Percentiles rank a stretch among this genome's conserved stretches.
Conservation (phyloP, 1,140 invertebrate species). For the Rhagoletis zephyria region DNA sequence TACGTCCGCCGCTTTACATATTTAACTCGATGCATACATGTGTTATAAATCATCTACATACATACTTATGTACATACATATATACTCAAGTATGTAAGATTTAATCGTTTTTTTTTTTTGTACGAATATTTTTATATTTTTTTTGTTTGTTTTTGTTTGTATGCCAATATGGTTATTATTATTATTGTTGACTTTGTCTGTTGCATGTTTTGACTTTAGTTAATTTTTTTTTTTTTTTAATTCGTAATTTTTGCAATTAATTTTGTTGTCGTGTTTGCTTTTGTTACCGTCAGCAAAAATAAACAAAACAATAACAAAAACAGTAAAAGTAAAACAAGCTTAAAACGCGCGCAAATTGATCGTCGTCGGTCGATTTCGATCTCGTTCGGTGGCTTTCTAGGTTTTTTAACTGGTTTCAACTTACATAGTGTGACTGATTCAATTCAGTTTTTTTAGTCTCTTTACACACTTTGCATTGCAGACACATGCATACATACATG, state of each 20-base stretch:
- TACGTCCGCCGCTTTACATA: not conserved
- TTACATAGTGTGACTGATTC: not conserved
- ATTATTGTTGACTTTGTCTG: conserved; percentile 20
- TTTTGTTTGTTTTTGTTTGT: not conserved
- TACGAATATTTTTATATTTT: not conserved
- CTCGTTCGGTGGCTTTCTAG: conserved; percentile 28
- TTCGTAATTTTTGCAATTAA: conserved; percentile 19
- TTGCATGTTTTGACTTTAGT: conserved; percentile 31
- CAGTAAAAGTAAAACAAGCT: conserved; percentile 29
- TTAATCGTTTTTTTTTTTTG: not conserved
- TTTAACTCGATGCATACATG: too few relatives aligned
- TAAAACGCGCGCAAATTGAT: conserved; percentile 28
- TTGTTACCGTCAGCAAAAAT: conserved; percentile 16
- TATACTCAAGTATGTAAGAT: not conserved
- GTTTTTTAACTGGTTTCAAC: conserved; percentile 38
- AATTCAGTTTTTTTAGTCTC: not conserved
- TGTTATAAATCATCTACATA: not conserved
- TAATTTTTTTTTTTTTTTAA: not conserved
- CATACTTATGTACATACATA: not conserved
- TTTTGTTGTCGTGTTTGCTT: conserved; percentile 19
- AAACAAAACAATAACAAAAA: conserved; percentile 31
- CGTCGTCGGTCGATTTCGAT: conserved; percentile 43
- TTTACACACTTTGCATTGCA: conserved; percentile 5
- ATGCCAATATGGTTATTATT: not conserved
- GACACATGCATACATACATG: not conserved